Evolutionary conservation across 2,888 invertebrate genomes (phyloP).

Genomic region (Ommatoiulus sabulosus): DNA sequence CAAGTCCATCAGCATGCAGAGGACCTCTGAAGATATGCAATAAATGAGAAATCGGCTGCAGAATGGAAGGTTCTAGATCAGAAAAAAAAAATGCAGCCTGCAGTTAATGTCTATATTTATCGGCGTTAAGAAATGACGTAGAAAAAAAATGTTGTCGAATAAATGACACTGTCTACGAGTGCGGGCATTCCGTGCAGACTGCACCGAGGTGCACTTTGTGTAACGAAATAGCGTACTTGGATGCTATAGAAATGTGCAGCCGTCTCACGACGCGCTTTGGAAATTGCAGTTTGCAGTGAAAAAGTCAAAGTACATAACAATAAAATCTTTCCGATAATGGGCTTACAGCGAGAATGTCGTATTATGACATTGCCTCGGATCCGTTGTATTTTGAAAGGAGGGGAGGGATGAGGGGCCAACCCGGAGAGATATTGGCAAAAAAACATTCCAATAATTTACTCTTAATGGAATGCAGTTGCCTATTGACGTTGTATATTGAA

Average conservation of each 20-base stretch:
- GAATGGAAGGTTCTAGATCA: not conserved
- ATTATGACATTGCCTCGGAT: not conserved
- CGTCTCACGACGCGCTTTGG: not conserved
- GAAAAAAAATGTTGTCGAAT: not conserved
- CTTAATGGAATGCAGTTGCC: slow-evolving; percentile 33
- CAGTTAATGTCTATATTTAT: slow-evolving; percentile 36
- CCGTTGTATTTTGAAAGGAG: not conserved
- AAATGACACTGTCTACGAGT: not conserved
- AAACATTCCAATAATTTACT: slow-evolving; percentile 39
- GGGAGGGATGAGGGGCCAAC: not conserved
- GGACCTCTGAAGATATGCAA: slow-evolving; percentile 31
- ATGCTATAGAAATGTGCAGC: not conserved
- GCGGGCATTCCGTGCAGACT: not conserved
- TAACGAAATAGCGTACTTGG: not conserved
- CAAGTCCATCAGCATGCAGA: slow-evolving; percentile 22
- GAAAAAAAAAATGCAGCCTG: slow-evolving; percentile 4
- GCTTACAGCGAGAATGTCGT: not conserved
- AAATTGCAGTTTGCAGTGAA: slow-evolving; percentile 31
- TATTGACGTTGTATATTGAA: slow-evolving; percentile 12
- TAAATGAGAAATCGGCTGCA: not conserved
- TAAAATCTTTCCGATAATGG: slow-evolving; percentile 40
- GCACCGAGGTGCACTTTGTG: not conserved
- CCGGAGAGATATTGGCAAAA: slow-evolving; percentile 11
- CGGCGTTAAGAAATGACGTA: not conserved
- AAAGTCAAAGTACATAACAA: slow-evolving; percentile 31